Evolutionary conservation across 2,797 vertebrate genomes (phyloP).

Genomic region (Rallus crepitans): DNA sequence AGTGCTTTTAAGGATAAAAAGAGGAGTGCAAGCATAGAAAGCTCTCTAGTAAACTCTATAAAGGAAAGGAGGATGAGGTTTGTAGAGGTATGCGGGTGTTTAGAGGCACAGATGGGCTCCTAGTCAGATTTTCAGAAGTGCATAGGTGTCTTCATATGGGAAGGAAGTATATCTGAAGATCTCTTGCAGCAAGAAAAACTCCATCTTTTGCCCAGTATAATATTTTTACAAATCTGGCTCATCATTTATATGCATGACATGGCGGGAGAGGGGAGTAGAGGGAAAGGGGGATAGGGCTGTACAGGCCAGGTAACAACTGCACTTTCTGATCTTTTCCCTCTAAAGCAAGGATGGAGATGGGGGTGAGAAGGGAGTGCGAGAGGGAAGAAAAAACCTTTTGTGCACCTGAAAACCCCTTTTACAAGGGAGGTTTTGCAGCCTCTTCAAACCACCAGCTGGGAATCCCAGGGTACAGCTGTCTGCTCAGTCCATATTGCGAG

Average conservation of each 20-base stretch:
- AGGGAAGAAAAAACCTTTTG: not conserved
- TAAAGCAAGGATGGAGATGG: not conserved
- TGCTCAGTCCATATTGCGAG: not conserved
- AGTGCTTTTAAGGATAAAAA: conserved; percentile 38
- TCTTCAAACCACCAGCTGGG: not conserved
- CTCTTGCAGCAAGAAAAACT: not conserved
- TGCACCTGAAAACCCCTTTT: not conserved
- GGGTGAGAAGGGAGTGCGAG: not conserved
- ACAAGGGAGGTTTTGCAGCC: not conserved
- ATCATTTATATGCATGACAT: not conserved
- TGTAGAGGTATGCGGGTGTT: not conserved
- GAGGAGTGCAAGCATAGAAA: not conserved
- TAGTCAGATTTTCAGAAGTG: not conserved
- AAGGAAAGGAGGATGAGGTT: not conserved
- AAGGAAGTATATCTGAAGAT: not conserved
- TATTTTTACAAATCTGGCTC: not conserved
- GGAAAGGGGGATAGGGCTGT: not conserved
- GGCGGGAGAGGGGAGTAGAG: not conserved
- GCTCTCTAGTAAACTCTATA: not conserved
- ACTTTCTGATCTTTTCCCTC: not conserved
- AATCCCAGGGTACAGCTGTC: not conserved
- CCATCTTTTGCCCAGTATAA: not conserved
- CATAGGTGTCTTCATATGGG: not conserved
- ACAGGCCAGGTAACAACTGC: not conserved
- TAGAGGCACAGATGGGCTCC: not conserved